Evolutionary conservation across 1,140 invertebrate genomes (phyloP).

Genomic region (Sarcophaga peregrina): DNA sequence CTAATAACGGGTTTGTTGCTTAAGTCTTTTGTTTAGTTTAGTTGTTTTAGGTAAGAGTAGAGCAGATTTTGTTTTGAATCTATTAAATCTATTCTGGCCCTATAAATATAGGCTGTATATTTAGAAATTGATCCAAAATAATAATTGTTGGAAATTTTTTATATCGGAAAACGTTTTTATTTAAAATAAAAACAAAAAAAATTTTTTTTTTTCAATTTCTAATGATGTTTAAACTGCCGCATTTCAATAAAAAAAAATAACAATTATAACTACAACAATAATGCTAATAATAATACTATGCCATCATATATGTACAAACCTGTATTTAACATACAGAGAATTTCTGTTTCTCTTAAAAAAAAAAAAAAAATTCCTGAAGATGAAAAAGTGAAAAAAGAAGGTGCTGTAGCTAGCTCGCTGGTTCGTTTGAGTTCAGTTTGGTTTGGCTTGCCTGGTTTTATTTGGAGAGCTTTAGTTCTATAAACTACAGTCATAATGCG

Average conservation of each 20-base stretch:
- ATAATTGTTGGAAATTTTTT: neutral
- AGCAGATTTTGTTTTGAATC: too few relatives aligned
- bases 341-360: conserved; percentile 10
- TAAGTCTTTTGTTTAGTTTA: conserved; percentile 41
- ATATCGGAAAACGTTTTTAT: neutral
- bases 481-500: conserved; percentile 6
- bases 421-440: too few relatives aligned
- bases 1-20: conserved; percentile 22
- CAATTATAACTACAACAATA: neutral
- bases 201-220: neutral
- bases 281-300: neutral
- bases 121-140: neutral
- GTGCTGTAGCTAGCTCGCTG: too few relatives aligned
- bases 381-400: too few relatives aligned
- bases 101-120: neutral
- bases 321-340: conserved; percentile 27
- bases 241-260: neutral
- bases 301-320: conserved; percentile 23
- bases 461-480: neutral
- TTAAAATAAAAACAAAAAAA: neutral
- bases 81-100: neutral
- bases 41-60: too few relatives aligned
- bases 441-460: too few relatives aligned
- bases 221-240: neutral
- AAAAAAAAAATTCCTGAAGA: too few relatives aligned